Base-by-base conservation (phyloP, 2,888 invertebrate species). In the Monoplex corrugatus region DNA sequence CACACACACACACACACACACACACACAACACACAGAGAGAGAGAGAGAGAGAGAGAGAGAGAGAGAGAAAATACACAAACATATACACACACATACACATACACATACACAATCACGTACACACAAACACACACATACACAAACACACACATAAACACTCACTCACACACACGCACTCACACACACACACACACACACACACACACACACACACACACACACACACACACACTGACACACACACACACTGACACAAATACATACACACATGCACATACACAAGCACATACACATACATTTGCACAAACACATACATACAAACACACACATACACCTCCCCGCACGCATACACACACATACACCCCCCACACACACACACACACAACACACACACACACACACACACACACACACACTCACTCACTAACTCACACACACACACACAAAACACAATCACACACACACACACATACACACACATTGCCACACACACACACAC, bases 131-230 rank as follows among this genome's bases (percentile, higher is more conserved):
- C 75, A 75, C 75, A 75, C 75, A 75, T n/a, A 75, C 75, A 75
- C 75, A 75, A 10, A 75, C 75, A 75, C 75, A 32, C 75, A 32
- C 75, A 32, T n/a, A 32, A 10, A 32, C 75, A 32, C 75, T 16
- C 75, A 75, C 75, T 16, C 75, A 75, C 75, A 75, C 75, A 75
- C 75, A 75, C 75, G 28, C 75, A 75, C 75, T 16, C 75, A 75
- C 75, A 75, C 75, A 75, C 75, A 75, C 75, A 75, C 75, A 75
- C 75, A 75, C 75, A 75, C 75, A 32, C n/a, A 75, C n/a, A 75
- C 75, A 75, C n/a, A 75, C 75, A 75, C 75, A 75, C n/a, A 75
- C n/a, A 75, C n/a, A 75, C 75, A 75, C 75, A 75, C 75, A 75
- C 75, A 75, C 75, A 75, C 75, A 75, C 75, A 75, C 75, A 75